These are phyloP conservation scores for Hermetia illucens DNA, from an alignment of 1,140 invertebrate species.

Conservation along the genomic window DNA sequence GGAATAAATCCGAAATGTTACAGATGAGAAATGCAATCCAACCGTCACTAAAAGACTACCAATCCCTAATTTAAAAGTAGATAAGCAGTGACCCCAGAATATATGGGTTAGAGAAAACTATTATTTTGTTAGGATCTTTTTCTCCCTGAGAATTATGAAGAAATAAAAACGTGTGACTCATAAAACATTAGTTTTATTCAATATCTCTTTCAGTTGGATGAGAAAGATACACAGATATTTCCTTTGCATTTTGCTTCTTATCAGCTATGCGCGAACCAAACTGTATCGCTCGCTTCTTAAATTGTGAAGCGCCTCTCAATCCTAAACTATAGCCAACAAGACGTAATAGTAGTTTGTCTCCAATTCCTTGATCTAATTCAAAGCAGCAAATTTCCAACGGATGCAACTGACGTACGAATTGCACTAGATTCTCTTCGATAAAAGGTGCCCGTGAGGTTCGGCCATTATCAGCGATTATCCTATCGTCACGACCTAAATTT, in stretches of 20 bases:
- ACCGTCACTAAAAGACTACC: background rate
- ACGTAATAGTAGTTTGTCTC: slow-evolving; percentile 87
- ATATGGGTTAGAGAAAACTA: no score
- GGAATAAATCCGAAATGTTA: background rate
- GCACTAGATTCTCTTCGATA: slow-evolving; percentile 79
- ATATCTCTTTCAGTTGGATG: background rate
- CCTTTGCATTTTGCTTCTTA: slow-evolving; percentile 74
- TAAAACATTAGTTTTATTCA: background rate
- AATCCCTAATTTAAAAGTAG: no score
- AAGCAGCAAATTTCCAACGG: slow-evolving; percentile 63
- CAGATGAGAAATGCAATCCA: background rate
- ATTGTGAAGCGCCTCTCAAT: slow-evolving; percentile 43
- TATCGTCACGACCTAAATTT: slow-evolving; percentile 90
- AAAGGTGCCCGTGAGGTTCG: slow-evolving; percentile 78
- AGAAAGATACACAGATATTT: slow-evolving; percentile 40
- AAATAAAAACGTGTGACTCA: background rate
- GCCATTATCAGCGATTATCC: slow-evolving; percentile 66
- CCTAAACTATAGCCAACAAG: slow-evolving; percentile 61
- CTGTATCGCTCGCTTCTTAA: slow-evolving; percentile 88
- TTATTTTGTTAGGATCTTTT: background rate
- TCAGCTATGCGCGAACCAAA: slow-evolving; percentile 97
- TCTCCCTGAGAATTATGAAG: background rate
- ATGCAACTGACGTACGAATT: slow-evolving; percentile 53
- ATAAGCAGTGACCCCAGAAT: no score
- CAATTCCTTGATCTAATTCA: slow-evolving; percentile 55